Evolutionary conservation across 37 sponge, comb jelly and placozoan genomes (phyloP).

Genomic region (Ianthella basta): DNA sequence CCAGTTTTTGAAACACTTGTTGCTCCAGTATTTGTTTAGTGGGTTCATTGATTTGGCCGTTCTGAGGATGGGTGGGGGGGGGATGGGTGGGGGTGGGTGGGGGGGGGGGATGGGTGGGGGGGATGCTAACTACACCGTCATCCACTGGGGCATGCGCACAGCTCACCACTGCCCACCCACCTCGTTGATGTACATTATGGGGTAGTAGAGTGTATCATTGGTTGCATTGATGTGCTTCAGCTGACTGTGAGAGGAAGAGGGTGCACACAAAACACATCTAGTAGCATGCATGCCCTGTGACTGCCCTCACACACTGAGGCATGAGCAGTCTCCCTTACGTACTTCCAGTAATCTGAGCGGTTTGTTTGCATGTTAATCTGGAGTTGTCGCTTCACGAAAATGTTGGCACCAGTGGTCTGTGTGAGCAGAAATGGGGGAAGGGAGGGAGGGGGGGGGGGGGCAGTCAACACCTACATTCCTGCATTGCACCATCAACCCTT

Average conservation of each 20-base stretch:
- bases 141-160: not conserved
- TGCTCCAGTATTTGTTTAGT: constrained; percentile 40
- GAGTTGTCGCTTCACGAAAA: constrained; percentile 42
- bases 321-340: not conserved
- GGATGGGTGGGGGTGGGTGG: no score
- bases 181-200: constrained; percentile 72
- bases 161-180: constrained; percentile 20
- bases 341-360: constrained; percentile 36
- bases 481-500: no score
- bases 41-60: constrained; percentile 49
- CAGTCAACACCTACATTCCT: not conserved
- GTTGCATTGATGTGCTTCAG: not conserved
- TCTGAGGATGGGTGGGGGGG: no score
- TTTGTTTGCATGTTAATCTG: constrained; percentile 71
- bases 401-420: constrained; percentile 60
- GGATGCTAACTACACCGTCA: not conserved
- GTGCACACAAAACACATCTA: constrained; percentile 17
- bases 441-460: not conserved
- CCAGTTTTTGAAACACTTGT: constrained; percentile 39
- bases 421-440: no score
- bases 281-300: constrained; percentile 12
- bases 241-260: not conserved
- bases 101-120: no score
- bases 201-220: constrained; percentile 55
- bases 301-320: not conserved